Conservation (phyloP, 1,140 invertebrate species). For the Epicauta chinensis region DNA sequence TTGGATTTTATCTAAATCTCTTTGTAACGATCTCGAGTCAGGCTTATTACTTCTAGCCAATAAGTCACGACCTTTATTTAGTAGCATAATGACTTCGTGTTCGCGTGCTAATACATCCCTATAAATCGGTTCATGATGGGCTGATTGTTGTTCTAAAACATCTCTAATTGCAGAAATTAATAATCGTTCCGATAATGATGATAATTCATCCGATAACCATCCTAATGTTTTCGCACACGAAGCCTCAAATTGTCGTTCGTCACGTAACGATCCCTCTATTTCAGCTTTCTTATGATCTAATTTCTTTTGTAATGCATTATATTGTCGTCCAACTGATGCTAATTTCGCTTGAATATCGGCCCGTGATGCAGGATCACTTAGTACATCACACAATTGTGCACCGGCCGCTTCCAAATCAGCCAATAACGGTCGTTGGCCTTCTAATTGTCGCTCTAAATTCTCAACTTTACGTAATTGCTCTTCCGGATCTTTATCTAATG, state of each 20-base stretch:
- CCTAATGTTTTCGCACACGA: conserved; percentile 79
- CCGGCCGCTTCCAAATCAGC: conserved; percentile 84
- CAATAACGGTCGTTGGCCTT: conserved; percentile 77
- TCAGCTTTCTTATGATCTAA: conserved; percentile 84
- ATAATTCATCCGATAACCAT: conserved; percentile 77
- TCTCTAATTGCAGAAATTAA: conserved; percentile 81
- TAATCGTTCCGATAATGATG: conserved; percentile 66
- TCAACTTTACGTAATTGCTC: conserved; percentile 80
- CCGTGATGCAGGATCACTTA: conserved; percentile 85
- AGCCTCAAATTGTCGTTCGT: conserved; percentile 79
- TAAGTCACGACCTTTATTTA: conserved; percentile 84
- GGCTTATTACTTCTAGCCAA: conserved; percentile 54
- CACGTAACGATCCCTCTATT: conserved; percentile 76
- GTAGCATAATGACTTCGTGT: conserved; percentile 88
- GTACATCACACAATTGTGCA: conserved; percentile 75
- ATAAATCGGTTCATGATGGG: conserved; percentile 83
- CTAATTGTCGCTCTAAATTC: conserved; percentile 80
- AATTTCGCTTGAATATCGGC: conserved; percentile 88
- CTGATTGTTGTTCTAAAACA: conserved; percentile 77
- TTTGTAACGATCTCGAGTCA: conserved; percentile 47
- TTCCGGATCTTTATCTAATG: conserved; percentile 76
- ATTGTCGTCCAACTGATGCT: conserved; percentile 72
- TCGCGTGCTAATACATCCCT: conserved; percentile 82
- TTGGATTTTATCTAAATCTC: conserved; percentile 81
- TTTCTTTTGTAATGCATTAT: conserved; percentile 80